Evolutionary conservation across 2,888 invertebrate genomes (phyloP).

Genomic region (Xestia ashworthii): DNA sequence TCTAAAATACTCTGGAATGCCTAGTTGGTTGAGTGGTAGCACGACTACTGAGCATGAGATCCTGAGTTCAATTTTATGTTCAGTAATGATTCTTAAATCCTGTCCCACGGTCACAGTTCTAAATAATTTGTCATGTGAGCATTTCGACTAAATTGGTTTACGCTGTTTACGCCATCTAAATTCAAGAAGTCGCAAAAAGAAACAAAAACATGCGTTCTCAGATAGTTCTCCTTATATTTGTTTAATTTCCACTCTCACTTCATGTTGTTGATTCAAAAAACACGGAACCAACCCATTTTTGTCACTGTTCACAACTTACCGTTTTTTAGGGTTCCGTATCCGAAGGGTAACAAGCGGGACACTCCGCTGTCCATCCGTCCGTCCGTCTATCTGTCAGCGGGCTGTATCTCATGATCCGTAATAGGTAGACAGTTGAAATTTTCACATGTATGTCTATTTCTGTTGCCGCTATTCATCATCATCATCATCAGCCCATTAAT

Average conservation of each 20-base stretch:
- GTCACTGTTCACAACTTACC: constrained; percentile 53
- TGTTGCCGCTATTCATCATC: too few relatives aligned
- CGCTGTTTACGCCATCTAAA: not conserved
- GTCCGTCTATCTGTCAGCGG: too few relatives aligned
- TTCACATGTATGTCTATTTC: too few relatives aligned
- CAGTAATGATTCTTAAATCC: not conserved
- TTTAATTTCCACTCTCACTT: constrained; percentile 12
- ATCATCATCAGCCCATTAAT: too few relatives aligned
- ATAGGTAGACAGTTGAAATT: too few relatives aligned
- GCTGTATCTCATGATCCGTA: too few relatives aligned
- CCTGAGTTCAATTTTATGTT: too few relatives aligned
- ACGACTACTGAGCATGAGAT: too few relatives aligned
- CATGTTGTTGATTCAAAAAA: constrained; percentile 36
- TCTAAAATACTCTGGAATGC: too few relatives aligned
- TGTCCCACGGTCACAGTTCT: not conserved
- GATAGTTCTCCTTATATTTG: constrained; percentile 12
- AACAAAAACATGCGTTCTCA: not conserved
- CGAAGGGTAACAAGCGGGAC: too few relatives aligned
- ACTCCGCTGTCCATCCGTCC: too few relatives aligned
- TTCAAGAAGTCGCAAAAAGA: not conserved
- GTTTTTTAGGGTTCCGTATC: constrained; percentile 37
- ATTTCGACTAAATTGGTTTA: not conserved
- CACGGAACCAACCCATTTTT: constrained; percentile 50
- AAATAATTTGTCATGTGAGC: not conserved
- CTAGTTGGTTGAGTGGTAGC: too few relatives aligned